Evolutionary conservation across 1,140 invertebrate species (phyloP), one percentile per base, ranked within the genome.

Genomic region (Acyrthosiphon pisum): DNA sequence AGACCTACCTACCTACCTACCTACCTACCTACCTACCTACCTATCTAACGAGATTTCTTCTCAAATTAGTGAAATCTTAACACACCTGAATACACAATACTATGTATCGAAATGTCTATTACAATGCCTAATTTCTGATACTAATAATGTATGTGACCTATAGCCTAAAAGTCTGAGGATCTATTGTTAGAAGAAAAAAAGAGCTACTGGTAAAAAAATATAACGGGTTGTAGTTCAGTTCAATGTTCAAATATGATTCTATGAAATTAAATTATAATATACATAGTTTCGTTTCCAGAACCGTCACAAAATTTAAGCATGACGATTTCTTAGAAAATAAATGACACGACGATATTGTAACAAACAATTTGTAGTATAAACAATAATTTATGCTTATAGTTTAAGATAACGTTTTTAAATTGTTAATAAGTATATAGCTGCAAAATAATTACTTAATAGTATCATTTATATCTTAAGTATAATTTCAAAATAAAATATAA

Each of bases 21-120:
- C n/a, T n/a, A n/a, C n/a, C n/a, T n/a, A n/a, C n/a, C n/a, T n/a
- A n/a, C 18, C 60, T 76, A 76, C n/a, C 30, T 48, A 50, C 20
- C 30, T n/a, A 22, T 53, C 20, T 53, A 53, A 53, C 53, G 50
- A 44, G 35, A 60, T 90, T 90, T 90, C 53, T 90, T 41, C 50
- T 56, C 11, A 9, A 88, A 90, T 90, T 60, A 60, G 88, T 90
- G 53, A 90, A 90, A 90, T 60, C 6, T 60, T 30, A 35, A 53
- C n/a, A 50, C n/a, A 23, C n/a, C 18, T 35, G 48, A 50, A 87
- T 44, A 44, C 41, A 84, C 23, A 44, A 76, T n/a, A 76, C n/a
- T 84, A 44, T 44, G 83, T 84, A 37, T 22, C 60, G n/a, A 76
- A 83, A 83, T 37, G 35, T 37, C 35, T 37, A n/a, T n/a, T 83